Evolutionary conservation across 2,113 vertebrate species (phyloP).

Genomic region (Rhynchopsitta pachyrhyncha): DNA sequence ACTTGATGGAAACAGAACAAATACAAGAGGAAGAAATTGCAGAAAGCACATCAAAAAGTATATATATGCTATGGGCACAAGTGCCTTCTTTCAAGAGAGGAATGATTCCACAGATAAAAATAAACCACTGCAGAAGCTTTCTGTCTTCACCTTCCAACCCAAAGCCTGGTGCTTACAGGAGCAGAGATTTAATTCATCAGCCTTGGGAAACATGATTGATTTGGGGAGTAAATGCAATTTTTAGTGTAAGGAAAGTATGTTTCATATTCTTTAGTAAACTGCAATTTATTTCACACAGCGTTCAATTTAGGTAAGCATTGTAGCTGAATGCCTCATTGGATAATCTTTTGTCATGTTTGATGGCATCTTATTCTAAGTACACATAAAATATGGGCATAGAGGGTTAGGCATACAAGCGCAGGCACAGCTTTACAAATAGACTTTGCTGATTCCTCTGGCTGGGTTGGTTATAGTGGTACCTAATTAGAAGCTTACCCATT

Average conservation of each 20-base stretch:
- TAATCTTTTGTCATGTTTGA: slow-evolving; percentile 20
- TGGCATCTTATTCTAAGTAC: background rate
- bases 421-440: background rate
- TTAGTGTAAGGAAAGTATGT: background rate
- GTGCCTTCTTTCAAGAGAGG: background rate
- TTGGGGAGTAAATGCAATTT: background rate
- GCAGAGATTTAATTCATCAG: background rate
- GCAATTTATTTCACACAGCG: background rate
- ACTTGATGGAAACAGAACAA: background rate
- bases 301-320: slow-evolving; percentile 19
- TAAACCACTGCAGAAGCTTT: background rate
- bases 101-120: background rate
- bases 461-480: background rate
- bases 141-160: background rate
- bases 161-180: background rate
- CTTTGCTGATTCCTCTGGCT: background rate
- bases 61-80: background rate
- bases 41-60: background rate
- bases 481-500: slow-evolving; percentile 13
- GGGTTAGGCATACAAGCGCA: background rate
- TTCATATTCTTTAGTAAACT: slow-evolving; percentile 6
- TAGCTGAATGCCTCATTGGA: slow-evolving; percentile 13
- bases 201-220: background rate
- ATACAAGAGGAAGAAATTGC: background rate
- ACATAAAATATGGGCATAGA: background rate